phyloP scores from a whole-genome alignment of 1,140 invertebrate genomes.

The Saccostrea cuccullata region DNA sequence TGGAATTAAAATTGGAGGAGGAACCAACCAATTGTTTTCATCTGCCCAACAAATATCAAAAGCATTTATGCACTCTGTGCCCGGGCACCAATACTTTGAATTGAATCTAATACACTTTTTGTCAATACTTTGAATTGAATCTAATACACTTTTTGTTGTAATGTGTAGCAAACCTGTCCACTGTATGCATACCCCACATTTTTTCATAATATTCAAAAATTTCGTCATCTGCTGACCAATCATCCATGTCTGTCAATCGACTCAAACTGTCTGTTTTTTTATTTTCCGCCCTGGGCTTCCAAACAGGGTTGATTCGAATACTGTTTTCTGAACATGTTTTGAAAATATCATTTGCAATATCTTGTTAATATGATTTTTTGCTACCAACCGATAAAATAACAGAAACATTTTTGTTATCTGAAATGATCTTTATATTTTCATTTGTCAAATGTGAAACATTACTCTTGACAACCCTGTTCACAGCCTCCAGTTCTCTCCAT shows the following conservation, averaged over 20 bases:
- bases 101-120: slow-evolving; percentile 48
- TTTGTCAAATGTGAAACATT: slow-evolving; percentile 23
- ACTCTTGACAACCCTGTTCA: slow-evolving; percentile 43
- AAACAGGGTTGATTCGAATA: slow-evolving; percentile 12
- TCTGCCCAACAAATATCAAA: slow-evolving; percentile 44
- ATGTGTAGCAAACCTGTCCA: slow-evolving; percentile 55
- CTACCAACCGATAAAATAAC: slow-evolving; percentile 30
- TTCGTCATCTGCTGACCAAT: slow-evolving; percentile 43
- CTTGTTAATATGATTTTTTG: slow-evolving; percentile 24
- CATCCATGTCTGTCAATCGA: slow-evolving; percentile 47
- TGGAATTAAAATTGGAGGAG: slow-evolving; percentile 45
- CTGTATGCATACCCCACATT: slow-evolving; percentile 45
- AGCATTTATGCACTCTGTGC: slow-evolving; percentile 43
- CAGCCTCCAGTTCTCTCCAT: slow-evolving; percentile 46
- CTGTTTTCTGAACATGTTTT: slow-evolving; percentile 29
- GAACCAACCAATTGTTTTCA: slow-evolving; percentile 59
- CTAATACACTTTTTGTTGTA: slow-evolving; percentile 48
- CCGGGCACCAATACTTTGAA: slow-evolving; percentile 48
- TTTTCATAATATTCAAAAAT: slow-evolving; percentile 44
- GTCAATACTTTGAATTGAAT: slow-evolving; percentile 52
- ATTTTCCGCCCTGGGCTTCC: slow-evolving; percentile 33
- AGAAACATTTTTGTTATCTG: too few relatives aligned
- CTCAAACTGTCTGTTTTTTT: slow-evolving; percentile 32
- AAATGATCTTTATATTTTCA: slow-evolving; percentile 7
- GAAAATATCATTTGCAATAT: slow-evolving; percentile 19